Base-by-base conservation (phyloP, 2,113 vertebrate genomes). In the Calyptomena viridis region DNA sequence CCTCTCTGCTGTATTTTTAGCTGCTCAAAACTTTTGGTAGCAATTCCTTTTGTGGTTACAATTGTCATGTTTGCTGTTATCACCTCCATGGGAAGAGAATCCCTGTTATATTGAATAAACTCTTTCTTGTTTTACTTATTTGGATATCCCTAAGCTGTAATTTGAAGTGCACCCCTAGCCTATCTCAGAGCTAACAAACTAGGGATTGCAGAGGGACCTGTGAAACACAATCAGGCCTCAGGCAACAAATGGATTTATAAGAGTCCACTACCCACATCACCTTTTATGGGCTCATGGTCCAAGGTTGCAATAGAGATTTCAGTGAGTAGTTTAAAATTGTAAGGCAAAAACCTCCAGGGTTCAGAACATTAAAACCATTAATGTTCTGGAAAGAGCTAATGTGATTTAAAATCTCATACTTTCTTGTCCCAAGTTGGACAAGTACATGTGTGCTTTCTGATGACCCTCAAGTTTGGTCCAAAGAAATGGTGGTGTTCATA, bases 1-100 rank as follows among this genome's bases (percentile, higher is more conserved):
- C 23, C 25, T 72, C 47, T 66, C 72, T 16, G 5, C 39, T 37
- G 5, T 35, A 31, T 67, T 88, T 92, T 95, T 55, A 94, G 76
- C 60, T 60, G 28, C 64, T 92, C 37, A 72, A 59, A 84, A 72
- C 47, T 81, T 88, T 81, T 72, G 60, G 66, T 72, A 87, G 44
- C 37, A 79, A 60, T 84, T 82, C 31, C 35, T 89, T 95, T 89
- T 92, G 25, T 92, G 69, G 74, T 86, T 91, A 52, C 30, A 87
- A n/a, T 62, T 91, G 52, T 84, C 59, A 42, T 0, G 0, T 92
- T 82, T 63, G 25, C 59, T 84, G 37, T 93, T 93, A 58, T 11
- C 40, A 69, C 27, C 77, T 90, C 69, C 39, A 31, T 87, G 56
- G 69, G 58, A 68, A 63, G 94, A 84, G 19, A 81, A 80, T 33